These are phyloP conservation scores for Thamnaconus septentrionalis DNA, from an alignment of 2,113 vertebrate species.

Conservation along the genomic window DNA sequence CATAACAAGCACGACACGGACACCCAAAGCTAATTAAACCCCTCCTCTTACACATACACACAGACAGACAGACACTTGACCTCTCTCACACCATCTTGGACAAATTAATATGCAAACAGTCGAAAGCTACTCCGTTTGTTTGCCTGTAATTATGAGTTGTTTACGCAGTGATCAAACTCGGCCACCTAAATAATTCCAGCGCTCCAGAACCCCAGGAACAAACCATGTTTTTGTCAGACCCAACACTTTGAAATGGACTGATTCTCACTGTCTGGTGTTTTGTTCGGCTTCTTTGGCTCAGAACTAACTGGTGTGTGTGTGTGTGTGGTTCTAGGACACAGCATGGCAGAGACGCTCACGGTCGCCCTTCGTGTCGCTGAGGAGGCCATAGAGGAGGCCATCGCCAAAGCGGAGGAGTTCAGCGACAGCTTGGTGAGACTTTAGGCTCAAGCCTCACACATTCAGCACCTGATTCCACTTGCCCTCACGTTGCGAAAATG, in stretches of 20 bases:
- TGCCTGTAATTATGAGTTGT: slow-evolving; percentile 34
- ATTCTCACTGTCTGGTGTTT: too few species aligned
- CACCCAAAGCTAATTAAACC: too few species aligned
- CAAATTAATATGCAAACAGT: slow-evolving; percentile 20
- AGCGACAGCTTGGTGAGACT: slow-evolving; percentile 89
- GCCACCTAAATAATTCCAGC: slow-evolving; percentile 31
- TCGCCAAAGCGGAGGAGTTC: slow-evolving; percentile 90
- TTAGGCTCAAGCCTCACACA: too few species aligned
- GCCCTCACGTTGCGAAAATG: too few species aligned
- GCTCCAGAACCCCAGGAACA: neutral
- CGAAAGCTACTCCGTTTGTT: slow-evolving; percentile 24
- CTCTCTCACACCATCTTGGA: neutral
- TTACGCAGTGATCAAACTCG: slow-evolving; percentile 35
- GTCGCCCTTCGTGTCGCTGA: slow-evolving; percentile 94
- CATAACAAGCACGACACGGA: too few species aligned
- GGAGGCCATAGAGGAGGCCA: slow-evolving; percentile 96
- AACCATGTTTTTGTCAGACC: too few species aligned
- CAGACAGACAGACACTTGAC: too few species aligned
- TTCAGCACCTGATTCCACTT: too few species aligned
- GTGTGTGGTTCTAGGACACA: slow-evolving; percentile 78
- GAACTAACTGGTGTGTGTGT: too few species aligned
- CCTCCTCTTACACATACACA: neutral
- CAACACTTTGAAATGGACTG: too few species aligned
- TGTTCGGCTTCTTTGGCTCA: too few species aligned
- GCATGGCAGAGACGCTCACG: slow-evolving; percentile 94